Base-by-base conservation (phyloP, 2,113 vertebrate species). In the Malurus alboscapulatus region DNA sequence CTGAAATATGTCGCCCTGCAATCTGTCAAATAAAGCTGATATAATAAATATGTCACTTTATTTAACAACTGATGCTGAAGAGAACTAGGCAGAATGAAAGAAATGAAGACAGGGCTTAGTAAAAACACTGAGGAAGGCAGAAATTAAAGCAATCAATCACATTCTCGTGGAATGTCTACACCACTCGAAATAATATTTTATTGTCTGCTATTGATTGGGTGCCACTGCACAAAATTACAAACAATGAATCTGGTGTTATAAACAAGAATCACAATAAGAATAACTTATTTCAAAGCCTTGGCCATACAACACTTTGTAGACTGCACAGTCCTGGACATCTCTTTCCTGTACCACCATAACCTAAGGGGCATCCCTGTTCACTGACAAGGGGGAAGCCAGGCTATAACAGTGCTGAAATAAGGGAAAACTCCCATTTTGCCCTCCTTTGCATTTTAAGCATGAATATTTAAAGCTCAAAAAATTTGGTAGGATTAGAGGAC, bases 111-210 rank as follows among this genome's bases (percentile, higher is more conserved):
- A 90, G 61, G 92, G 88, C 57, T 96, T 93, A 93, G 86, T 93
- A 87, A 96, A 95, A 94, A 91, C 95, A 95, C 93, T 92, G 90
- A 96, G 87, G 91, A 96, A 93, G 91, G 95, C 96, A 97, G 96
- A 96, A 97, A 97, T 97, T 97, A 97, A 97, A 97, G 97, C 95
- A 96, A 97, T 97, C 97, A 97, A 97, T 97, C 97, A 97, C 93
- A 68, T 92, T 79, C 95, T 92, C 55, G 0, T 87, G 91, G 94
- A 97, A 97, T 7, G 87, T 96, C 95, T 93, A 92, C 93, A 89
- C 84, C 95, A 93, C 93, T 95, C 19, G 51, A 94, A 96, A 97
- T 97, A 97, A 97, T 96, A 97, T 96, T 97, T 97, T 97, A 96
- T 97, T 97, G 95, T 96, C 93, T 93, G 80, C 91, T 97, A 97